Base-by-base conservation (phyloP, 1,140 invertebrate genomes). In the Tetraneura akinire region DNA sequence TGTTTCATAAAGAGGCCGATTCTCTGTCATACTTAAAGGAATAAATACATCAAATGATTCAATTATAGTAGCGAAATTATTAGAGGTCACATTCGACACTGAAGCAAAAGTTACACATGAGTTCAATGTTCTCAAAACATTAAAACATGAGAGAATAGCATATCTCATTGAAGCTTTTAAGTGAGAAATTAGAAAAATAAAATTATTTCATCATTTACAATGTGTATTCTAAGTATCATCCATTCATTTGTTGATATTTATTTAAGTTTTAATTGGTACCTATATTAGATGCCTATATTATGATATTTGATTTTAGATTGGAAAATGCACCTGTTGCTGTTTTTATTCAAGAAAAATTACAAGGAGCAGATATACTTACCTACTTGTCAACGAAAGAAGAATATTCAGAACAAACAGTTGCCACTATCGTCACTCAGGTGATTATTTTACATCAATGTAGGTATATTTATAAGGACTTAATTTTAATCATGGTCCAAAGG, bases 341-440 rank as follows among this genome's bases (percentile, higher is more conserved):
- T 1, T 89, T 96, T 29, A 89, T 97, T 5, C 87, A 95, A 85
- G 95, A 98, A 84, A 95, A 94, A 83, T 87, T 97, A 0, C 94
- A 95, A 84, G 95, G 96, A 0, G 92, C 95, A n/a, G 94, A 98
- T 84, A 89, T 98, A 53, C 85, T 97, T 0, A 94, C 94, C 0
- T 96, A 95, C 84, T 87, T 98, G 18, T 91, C 94, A 1, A 93
- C 91, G 81, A 89, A 91, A 73, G 92, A 96, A 83, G 92, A 95
- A 82, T 98, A 97, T 85, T 91, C 91, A 0, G 97, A 98, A 86
- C 94, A 97, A 84, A 93, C 91, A 85, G 94, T 98, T 1, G 91
- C 94, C 2, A 91, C 89, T 1, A 91, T 97, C 13, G 88, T 97
- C 11, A 90, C 89, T 9, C 96, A 95, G 86, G 89, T 90, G 32